These are phyloP conservation scores for Spialia ferax DNA, from an alignment of 2,888 invertebrate genomes.

Conservation along the genomic window DNA sequence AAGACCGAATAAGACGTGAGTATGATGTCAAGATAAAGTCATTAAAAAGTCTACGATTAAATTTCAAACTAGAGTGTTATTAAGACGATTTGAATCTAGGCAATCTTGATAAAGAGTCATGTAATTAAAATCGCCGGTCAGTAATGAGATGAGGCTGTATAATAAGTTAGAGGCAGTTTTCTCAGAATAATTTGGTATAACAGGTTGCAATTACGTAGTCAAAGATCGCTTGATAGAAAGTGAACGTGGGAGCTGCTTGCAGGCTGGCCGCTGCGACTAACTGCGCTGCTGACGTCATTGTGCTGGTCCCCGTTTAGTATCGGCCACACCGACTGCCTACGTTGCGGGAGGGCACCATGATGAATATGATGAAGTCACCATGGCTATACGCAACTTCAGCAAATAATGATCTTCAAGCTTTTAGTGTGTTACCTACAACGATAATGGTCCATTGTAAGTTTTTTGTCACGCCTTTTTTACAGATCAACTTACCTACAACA, in stretches of 20 bases:
- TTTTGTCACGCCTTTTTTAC: too few relatives aligned
- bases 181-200: slow-evolving; percentile 51
- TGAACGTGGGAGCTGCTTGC: slow-evolving; percentile 66
- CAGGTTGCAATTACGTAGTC: slow-evolving; percentile 55
- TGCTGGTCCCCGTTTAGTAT: slow-evolving; percentile 12
- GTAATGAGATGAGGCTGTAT: slow-evolving; percentile 31
- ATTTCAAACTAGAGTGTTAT: slow-evolving; percentile 9
- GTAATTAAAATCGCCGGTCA: slow-evolving; percentile 16
- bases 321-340: not conserved
- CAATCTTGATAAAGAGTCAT: slow-evolving; percentile 14
- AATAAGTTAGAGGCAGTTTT: slow-evolving; percentile 34
- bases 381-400: not conserved
- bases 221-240: slow-evolving; percentile 68
- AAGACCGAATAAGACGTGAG: too few relatives aligned
- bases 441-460: not conserved
- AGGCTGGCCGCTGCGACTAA: slow-evolving; percentile 28
- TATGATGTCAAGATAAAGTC: too few relatives aligned
- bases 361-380: not conserved
- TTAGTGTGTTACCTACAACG: too few relatives aligned
- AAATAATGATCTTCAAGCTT: too few relatives aligned
- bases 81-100: not conserved
- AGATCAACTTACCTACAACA: too few relatives aligned
- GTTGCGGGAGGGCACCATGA: not conserved
- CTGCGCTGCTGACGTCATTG: slow-evolving; percentile 35
- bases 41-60: not conserved